Evolutionary conservation across 1,140 invertebrate species (phyloP), one percentile per base, ranked within the genome.

Genomic region (Bradysia coprophila): DNA sequence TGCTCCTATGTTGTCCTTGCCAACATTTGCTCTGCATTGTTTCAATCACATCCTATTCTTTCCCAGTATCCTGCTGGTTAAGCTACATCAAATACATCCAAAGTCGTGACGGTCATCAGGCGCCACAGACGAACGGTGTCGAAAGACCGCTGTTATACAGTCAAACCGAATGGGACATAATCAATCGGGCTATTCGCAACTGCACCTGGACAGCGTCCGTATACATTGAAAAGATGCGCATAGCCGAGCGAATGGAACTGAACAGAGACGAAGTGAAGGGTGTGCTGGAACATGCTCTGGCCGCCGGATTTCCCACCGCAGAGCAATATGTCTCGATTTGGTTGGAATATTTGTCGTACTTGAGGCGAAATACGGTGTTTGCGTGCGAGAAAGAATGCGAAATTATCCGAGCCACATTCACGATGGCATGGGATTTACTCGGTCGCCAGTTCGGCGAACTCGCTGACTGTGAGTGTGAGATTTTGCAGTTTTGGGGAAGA

Each of bases 161-260:
- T 39, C 49, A 40, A 45, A 62, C 43, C 52, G 57, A 59, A 11
- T 45, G 43, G 46, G 59, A 44, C 57, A 57, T 54, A 48, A 53
- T 47, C 44, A 47, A 19, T 55, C 50, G 54, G 28, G 56, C 62
- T 11, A 41, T 64, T 20, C 46, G 62, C 34, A 65, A 65, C 51
- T 63, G 62, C 44, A 51, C 59, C 1, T 64, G 61, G 62, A 52
- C 50, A 45, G 54, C 54, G 43, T 51, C 60, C 16, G 44, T 65
- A 20, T 63, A 60, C 53, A 47, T 59, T 16, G 48, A 51, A 21
- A 50, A 51, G 20, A 46, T 65, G 37, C 46, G 49, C 41, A 46
- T 61, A 21, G 41, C 57, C 8, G 63, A 65, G 50, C 43, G 54
- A 34, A 34, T 51, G 23, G 46, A 54, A 21, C 50, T 49, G 36